phyloP scores from a whole-genome alignment of 2,888 invertebrate genomes.

The Siphlonurus alternatus region DNA sequence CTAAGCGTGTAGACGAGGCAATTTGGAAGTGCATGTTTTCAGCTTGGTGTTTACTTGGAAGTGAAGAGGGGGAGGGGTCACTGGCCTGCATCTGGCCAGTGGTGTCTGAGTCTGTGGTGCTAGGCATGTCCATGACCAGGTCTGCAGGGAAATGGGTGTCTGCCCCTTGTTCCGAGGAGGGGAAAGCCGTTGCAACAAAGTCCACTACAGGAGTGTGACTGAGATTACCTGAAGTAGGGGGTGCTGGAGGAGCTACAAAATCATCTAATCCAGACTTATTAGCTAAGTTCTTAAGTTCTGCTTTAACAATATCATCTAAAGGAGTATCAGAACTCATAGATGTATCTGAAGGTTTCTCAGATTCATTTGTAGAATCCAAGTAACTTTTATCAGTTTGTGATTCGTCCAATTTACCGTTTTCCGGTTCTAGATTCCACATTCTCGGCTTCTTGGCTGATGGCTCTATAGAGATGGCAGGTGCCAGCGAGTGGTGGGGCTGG shows the following conservation, averaged over 20 bases:
- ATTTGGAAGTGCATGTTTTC: background rate
- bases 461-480: background rate
- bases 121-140: background rate
- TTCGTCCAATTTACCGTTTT: background rate
- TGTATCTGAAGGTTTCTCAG: background rate
- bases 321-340: background rate
- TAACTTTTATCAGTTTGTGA: background rate
- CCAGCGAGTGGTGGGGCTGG: background rate
- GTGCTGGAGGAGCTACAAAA: background rate
- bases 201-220: background rate
- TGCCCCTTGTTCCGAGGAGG: background rate
- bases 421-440: background rate
- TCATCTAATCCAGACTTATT: conserved; percentile 9
- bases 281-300: conserved; percentile 12
- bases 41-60: background rate
- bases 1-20: conserved; percentile 4
- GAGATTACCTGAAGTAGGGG: background rate
- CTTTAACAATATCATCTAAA: conserved; percentile 13
- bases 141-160: background rate
- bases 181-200: background rate
- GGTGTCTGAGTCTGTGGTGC: background rate
- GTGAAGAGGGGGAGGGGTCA: background rate
- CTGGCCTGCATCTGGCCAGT: background rate
- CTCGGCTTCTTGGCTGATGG: conserved; percentile 5
- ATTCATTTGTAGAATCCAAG: background rate